Evolutionary conservation across 2,113 vertebrate species (phyloP).

Genomic region (Rissa tridactyla): DNA sequence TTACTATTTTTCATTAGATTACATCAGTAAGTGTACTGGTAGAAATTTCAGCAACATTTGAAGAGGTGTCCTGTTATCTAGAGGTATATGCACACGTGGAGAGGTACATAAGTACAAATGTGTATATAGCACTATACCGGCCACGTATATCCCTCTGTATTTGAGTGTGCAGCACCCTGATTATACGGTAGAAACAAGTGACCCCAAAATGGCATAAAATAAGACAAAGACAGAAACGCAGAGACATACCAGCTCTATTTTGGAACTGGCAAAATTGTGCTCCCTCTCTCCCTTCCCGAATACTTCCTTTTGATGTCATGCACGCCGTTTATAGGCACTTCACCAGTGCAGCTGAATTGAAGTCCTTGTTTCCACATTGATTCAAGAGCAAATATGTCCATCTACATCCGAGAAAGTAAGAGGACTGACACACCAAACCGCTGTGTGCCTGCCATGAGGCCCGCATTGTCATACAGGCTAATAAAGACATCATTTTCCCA

Average conservation of each 20-base stretch:
- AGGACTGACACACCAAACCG: neutral
- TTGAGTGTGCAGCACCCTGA: too few relatives aligned
- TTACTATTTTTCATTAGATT: neutral
- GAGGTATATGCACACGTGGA: too few relatives aligned
- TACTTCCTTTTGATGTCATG: neutral
- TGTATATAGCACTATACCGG: neutral
- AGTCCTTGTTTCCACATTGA: neutral
- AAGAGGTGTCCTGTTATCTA: neutral
- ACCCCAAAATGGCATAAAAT: neutral
- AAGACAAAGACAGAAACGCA: neutral
- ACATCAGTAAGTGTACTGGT: neutral
- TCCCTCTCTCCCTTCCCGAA: neutral
- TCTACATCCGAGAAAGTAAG: neutral
- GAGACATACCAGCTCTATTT: neutral
- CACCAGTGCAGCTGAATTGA: neutral
- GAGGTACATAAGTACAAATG: accelerated
- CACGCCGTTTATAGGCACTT: neutral
- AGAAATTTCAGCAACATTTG: neutral
- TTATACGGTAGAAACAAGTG: accelerated
- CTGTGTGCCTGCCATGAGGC: neutral
- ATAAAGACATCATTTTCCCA: conserved; percentile 57
- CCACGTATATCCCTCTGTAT: neutral
- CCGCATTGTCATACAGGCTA: neutral
- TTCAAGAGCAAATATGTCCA: neutral
- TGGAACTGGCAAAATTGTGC: neutral